A percentile compares a stretch with the other conserved stretches of the same genome.
phyloP scores from a whole-genome alignment of 2,113 vertebrate genomes.

The Phaethornis superciliosus region DNA sequence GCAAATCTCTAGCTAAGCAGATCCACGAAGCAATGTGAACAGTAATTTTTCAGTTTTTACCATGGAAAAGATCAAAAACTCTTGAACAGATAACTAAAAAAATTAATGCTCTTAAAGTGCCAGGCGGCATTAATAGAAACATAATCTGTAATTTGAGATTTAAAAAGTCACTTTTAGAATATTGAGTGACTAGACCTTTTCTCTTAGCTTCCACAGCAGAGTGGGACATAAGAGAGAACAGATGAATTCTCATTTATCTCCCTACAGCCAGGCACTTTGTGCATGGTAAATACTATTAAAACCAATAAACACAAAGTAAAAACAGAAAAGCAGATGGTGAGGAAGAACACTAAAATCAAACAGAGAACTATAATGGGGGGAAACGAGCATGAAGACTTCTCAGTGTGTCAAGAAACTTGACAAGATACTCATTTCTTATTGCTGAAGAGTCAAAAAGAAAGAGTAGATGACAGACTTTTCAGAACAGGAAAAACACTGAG shows the following conservation, averaged over 20 bases:
- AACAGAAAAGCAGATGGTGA: constrained; percentile 30
- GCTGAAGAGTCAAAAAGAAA: neutral
- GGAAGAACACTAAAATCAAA: constrained; percentile 6
- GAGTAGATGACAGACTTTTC: neutral
- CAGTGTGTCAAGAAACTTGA: neutral
- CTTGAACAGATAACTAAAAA: constrained; percentile 13
- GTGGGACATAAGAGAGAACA: neutral
- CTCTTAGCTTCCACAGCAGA: constrained; percentile 15
- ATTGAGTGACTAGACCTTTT: neutral
- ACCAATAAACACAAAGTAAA: constrained; percentile 25
- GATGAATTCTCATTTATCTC: constrained; percentile 22
- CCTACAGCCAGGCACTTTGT: neutral
- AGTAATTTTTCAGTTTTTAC: neutral
- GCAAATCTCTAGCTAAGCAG: constrained; percentile 18
- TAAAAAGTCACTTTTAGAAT: constrained; percentile 42
- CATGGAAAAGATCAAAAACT: constrained; percentile 3
- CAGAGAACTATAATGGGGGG: neutral
- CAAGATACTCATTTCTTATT: neutral
- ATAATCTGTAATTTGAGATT: constrained; percentile 15
- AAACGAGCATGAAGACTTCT: neutral
- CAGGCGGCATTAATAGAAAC: neutral
- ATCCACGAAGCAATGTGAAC: neutral
- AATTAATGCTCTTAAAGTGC: neutral
- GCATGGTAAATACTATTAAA: constrained; percentile 7
- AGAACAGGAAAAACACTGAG: neutral